Evolutionary conservation across 2,113 vertebrate species (phyloP), one percentile per base, ranked within the genome.

Genomic region (Balaeniceps rex): DNA sequence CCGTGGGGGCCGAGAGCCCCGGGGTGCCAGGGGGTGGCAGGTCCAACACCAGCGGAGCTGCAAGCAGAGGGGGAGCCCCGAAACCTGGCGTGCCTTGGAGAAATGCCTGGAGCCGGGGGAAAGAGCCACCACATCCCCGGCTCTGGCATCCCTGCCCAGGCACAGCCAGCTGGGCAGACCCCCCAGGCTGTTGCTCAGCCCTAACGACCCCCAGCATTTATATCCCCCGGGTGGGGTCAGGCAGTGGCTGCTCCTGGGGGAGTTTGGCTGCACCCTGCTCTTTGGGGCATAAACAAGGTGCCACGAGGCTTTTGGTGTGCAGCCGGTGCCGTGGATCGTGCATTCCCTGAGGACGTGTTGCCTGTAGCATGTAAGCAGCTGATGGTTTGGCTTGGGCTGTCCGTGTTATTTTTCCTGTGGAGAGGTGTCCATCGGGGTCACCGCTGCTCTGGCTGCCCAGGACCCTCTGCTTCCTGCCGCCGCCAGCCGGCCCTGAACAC

Each of bases 361-460:
- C 74, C 36, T 36, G 21, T 3, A 19, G 42, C 19, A n/a, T 14
- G 26, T 8, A 8, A 44, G 55, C 17, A 11, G 18, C 7, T 40
- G 49, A 38, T 6, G 18, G 3, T 24, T 60, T 33, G 46, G 17
- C 38, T 38, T 14, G 38, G 47, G 38, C 44, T 78, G 46, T 25
- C 25, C 4, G 1, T 4, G 23, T 25, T 26, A 5, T 19, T 26
- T 33, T 65, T 44, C 33, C 40, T 7, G 18, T 0, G n/a, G n/a
- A n/a, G n/a, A n/a, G 7, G 17, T 72, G 49, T 14, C 51, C 9
- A 1, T 26, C 1, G 14, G 58, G 34, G 28, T n/a, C 26, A 9
- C 42, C 0, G 2, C 28, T 5, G 29, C 42, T 33, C 19, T 0
- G 6, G 23, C 42, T 40, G 61, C 18, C 23, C 22, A 12, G 52